Base-by-base conservation (phyloP, 2,888 invertebrate genomes). In the Blomia tropicalis region DNA sequence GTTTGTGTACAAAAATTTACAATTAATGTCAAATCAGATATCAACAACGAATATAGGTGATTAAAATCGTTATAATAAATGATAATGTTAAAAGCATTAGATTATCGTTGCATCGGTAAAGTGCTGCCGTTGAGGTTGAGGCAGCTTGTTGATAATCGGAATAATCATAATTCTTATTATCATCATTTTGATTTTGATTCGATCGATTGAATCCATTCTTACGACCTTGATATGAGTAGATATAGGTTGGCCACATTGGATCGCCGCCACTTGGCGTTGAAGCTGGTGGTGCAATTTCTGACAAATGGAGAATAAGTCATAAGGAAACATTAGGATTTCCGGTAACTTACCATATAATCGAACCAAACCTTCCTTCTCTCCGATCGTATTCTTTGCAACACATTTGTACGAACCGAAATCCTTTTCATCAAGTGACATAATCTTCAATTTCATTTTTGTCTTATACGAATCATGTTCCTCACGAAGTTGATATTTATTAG, bases 401-500 rank as follows among this genome's bases (percentile, higher is more conserved):
- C 65, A 65, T 53, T 63, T 65, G 41, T 65, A 65, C 14, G 43
- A 43, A 19, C 63, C 63, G 36, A 61, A 65, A 41, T 65, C 65
- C 30, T 61, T 65, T 30, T 65, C 63, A 25, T 65, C 65, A 30
- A 65, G 58, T 41, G 58, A 41, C 11, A 56, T 59, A 7, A 65
- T 63, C n/a, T 36, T 60, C 58, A 65, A 43, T 54, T 58, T 56
- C 65, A 65, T 65, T 31, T 43, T 60, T 17, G 64, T 60, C 25
- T 43, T 44, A 44, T 65, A 65, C 2, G 60, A 63, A 41, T 62
- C 62, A 31, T 62, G 62, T 32, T 66, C 63, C 47, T 69, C 69
- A 0, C 58, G 43, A 2, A 67, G 64, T 7, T 66, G 64, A 19
- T 68, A 69, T 43, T 67, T 68, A 14, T 32, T 25, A 29, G 65